These are phyloP conservation scores for Machimus atricapillus DNA, from an alignment of 2,888 invertebrate species.

Conservation along the genomic window DNA sequence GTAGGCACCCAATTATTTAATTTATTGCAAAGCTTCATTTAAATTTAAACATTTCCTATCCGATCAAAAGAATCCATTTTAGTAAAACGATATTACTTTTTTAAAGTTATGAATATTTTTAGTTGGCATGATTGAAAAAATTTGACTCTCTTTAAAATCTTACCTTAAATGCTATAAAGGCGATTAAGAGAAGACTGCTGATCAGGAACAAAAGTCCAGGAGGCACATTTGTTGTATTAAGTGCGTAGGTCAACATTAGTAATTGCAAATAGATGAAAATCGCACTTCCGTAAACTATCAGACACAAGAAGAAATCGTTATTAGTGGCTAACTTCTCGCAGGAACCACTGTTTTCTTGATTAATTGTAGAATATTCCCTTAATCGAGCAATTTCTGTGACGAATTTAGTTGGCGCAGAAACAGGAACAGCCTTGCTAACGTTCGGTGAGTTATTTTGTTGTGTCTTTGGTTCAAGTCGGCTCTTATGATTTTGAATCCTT, in stretches of 20 bases:
- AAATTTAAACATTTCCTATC: no score
- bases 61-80: no score
- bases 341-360: neutral
- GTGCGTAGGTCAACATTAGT: constrained; percentile 40
- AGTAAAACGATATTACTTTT: no score
- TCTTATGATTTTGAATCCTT: constrained; percentile 41
- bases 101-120: no score
- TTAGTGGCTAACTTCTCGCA: neutral
- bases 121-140: no score
- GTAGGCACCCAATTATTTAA: no score
- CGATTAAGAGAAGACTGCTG: constrained; percentile 45
- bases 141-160: neutral
- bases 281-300: constrained; percentile 45
- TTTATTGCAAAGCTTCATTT: no score
- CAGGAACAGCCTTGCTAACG: neutral
- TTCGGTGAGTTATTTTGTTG: neutral
- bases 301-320: neutral
- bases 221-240: constrained; percentile 45
- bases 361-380: neutral
- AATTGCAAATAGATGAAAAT: constrained; percentile 47
- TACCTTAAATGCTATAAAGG: constrained; percentile 46
- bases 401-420: neutral
- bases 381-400: constrained; percentile 15
- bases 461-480: constrained; percentile 11
- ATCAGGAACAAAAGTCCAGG: constrained; percentile 48